Percentiles rank a stretch among this genome's conserved stretches.
phyloP scores from a whole-genome alignment of 2,888 invertebrate genomes.

The Lottia scabra region DNA sequence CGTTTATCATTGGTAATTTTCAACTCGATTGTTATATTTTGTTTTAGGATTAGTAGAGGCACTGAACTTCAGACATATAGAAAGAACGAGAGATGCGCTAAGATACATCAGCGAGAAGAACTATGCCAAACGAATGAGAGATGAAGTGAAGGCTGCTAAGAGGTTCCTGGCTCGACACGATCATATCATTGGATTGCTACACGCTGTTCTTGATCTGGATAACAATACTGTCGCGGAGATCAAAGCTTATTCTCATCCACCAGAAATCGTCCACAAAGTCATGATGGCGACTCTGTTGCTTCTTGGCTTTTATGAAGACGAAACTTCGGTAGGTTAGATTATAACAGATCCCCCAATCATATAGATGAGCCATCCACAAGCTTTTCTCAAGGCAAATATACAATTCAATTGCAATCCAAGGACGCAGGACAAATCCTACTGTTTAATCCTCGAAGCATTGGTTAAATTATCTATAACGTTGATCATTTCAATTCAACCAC shows the following conservation, averaged over 20 bases:
- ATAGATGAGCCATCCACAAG: too few relatives aligned
- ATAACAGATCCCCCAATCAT: too few relatives aligned
- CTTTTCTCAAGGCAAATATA: too few relatives aligned
- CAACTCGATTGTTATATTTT: not conserved
- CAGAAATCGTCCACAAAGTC: conserved; percentile 54
- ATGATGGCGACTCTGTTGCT: conserved; percentile 62
- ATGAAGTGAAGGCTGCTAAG: conserved; percentile 42
- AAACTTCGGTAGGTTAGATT: conserved; percentile 56
- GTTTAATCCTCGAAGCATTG: too few relatives aligned
- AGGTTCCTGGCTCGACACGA: conserved; percentile 44
- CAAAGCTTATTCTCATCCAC: conserved; percentile 58
- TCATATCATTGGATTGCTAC: conserved; percentile 46
- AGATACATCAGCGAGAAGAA: not conserved
- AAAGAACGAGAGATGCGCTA: not conserved
- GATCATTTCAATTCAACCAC: too few relatives aligned
- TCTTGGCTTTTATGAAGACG: conserved; percentile 61
- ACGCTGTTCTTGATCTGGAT: conserved; percentile 52
- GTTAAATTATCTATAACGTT: too few relatives aligned
- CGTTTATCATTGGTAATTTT: too few relatives aligned
- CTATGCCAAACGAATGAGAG: not conserved
- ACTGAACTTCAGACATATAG: not conserved
- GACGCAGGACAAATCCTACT: too few relatives aligned
- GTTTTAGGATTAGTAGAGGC: not conserved
- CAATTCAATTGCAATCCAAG: too few relatives aligned
- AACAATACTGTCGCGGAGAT: conserved; percentile 65